These are phyloP conservation scores for Pinctada fucata DNA, from an alignment of 2,888 invertebrate species.

Conservation along the genomic window DNA sequence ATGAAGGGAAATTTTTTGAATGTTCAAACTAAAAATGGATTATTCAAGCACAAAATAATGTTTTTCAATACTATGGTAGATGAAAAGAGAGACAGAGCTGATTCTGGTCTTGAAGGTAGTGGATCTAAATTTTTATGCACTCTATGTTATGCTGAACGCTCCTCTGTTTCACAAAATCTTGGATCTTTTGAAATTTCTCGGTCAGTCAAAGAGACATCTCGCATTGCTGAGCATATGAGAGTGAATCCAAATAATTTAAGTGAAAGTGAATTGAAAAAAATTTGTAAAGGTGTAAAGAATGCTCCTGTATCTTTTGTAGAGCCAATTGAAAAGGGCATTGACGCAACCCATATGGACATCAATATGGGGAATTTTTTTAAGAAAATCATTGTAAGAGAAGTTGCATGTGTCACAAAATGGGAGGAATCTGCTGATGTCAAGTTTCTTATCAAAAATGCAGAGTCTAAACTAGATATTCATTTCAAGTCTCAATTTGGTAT, in stretches of 20 bases:
- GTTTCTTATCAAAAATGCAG: neutral
- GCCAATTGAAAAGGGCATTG: constrained; percentile 13
- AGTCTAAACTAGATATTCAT: neutral
- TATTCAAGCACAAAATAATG: neutral
- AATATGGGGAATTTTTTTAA: constrained; percentile 11
- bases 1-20: constrained; percentile 1
- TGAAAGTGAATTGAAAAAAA: constrained; percentile 16
- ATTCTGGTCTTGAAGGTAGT: constrained; percentile 24
- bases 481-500: constrained; percentile 11
- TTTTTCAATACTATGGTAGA: constrained; percentile 27
- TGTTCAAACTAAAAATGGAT: constrained; percentile 16
- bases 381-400: constrained; percentile 20
- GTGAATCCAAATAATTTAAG: constrained; percentile 12
- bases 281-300: constrained; percentile 6
- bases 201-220: neutral
- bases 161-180: constrained; percentile 11
- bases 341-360: constrained; percentile 12
- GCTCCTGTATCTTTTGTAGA: neutral
- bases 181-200: constrained; percentile 12
- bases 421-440: neutral
- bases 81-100: constrained; percentile 20
- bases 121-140: constrained; percentile 23
- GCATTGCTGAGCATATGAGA: constrained; percentile 8
- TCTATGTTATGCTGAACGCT: constrained; percentile 18
- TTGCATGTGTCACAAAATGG: constrained; percentile 20